Conservation (phyloP, 2,888 invertebrate species). For the Lithophane leautieri region DNA sequence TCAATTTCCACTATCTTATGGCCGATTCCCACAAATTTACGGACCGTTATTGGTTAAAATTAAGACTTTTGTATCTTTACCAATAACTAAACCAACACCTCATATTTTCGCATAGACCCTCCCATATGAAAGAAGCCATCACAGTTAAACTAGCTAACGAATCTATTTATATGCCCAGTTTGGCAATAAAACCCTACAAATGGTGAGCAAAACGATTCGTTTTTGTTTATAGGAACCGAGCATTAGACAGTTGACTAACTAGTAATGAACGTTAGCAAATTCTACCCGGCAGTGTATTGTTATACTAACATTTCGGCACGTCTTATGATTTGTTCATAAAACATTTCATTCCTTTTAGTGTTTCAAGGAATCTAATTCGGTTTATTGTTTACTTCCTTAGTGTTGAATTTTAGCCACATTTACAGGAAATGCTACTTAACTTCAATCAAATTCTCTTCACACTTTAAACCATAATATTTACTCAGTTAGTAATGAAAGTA, state of each 20-base stretch:
- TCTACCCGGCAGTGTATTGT: neutral
- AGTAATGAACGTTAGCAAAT: neutral
- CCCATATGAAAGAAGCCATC: no score
- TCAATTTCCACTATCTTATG: neutral
- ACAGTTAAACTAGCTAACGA: no score
- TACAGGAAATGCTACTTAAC: constrained; percentile 14
- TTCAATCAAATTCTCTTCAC: constrained; percentile 14
- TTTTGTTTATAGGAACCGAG: no score
- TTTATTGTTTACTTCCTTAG: constrained; percentile 40
- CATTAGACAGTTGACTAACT: constrained; percentile 1
- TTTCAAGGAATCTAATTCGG: constrained; percentile 33
- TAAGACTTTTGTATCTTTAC: no score
- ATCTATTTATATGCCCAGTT: no score
- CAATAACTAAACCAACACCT: no score
- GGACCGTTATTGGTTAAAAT: no score
- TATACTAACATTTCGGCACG: constrained; percentile 3
- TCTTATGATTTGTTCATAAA: constrained; percentile 27
- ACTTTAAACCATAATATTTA: neutral
- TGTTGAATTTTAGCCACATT: constrained; percentile 10
- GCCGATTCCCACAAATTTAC: no score
- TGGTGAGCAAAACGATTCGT: no score
- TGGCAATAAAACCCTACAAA: no score
- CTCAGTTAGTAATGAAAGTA: neutral
- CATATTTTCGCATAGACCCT: no score
- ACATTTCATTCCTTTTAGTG: constrained; percentile 10